A percentile compares a stretch with the other conserved stretches of the same genome.
Evolutionary conservation across 2,888 invertebrate genomes (phyloP).

Genomic region (Drosophila buzzatii): DNA sequence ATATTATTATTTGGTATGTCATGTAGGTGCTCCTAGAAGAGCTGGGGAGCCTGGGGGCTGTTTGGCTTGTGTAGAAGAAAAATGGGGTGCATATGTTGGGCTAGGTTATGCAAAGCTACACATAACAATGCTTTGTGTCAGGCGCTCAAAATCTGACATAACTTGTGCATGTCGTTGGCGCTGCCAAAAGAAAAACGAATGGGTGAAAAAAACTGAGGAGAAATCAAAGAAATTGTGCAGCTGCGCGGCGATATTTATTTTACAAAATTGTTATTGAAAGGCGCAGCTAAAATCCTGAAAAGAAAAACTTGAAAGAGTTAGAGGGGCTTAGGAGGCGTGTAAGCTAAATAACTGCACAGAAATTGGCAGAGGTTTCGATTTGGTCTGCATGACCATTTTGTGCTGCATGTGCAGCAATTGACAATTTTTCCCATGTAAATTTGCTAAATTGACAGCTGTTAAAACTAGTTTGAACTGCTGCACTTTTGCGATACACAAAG

Average conservation of each 20-base stretch:
- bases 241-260: constrained; percentile 66
- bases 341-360: background rate
- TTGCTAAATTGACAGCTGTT: constrained; percentile 22
- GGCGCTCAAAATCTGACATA: constrained; percentile 63
- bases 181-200: constrained; percentile 12
- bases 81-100: constrained; percentile 9
- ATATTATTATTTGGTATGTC: constrained; percentile 75
- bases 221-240: constrained; percentile 32
- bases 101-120: constrained; percentile 12
- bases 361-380: background rate
- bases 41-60: background rate
- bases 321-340: background rate
- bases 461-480: background rate
- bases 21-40: constrained; percentile 30
- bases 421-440: constrained; percentile 14
- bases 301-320: background rate
- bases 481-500: background rate
- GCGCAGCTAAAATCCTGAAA: constrained; percentile 10
- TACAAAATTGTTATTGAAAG: constrained; percentile 56
- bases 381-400: constrained; percentile 1
- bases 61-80: background rate
- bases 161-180: constrained; percentile 66
- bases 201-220: background rate
- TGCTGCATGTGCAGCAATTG: constrained; percentile 23
- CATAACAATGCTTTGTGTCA: constrained; percentile 62